Evolutionary conservation across 1,140 invertebrate genomes (phyloP), one percentile per base, ranked within the genome.

Genomic region (Stenopsyche tienmushanensis): DNA sequence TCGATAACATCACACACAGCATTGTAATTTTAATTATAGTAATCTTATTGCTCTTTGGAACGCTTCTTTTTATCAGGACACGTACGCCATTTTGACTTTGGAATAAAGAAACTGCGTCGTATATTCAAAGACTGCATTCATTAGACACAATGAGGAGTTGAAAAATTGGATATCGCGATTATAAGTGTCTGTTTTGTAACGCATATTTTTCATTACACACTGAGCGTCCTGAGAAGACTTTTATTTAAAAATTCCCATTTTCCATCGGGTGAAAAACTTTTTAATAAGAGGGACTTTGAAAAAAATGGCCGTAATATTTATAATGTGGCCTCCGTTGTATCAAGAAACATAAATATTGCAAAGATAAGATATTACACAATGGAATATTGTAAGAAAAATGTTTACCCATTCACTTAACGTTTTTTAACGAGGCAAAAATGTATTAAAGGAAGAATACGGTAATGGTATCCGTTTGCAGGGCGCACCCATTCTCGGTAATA

Each of bases 381-480:
- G 63, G 67, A 58, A 69, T 62, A 69, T 62, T 69, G 60, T 64
- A 70, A 66, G 68, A 70, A 66, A 70, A 66, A 70, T 70, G 68
- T 66, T 64, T 59, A 66, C 54, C 64, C 68, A 70, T 70, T 64
- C 68, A 66, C 64, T 64, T 55, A 57, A 62, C 59, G 59, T 64
- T 66, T 65, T 69, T 66, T 70, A 70, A 70, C 68, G 68, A 70
- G 64, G 47, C 44, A 66, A 69, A 66, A 69, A 69, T 69, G 65
- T 70, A 66, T 66, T 60, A 70, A 50, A 57, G 55, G 55, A 64
- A 54, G 60, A 57, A 66, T 55, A 59, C 53, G 52, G 53, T 65
- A 65, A 65, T 65, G 63, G 63, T 65, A 65, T 65, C 63, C 53
- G 63, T 57, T 65, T 57, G 52, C 53, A 57, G 44, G 64, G 42